Evolutionary conservation across 2,888 invertebrate genomes (phyloP).

Genomic region (Hofmannophila pseudospretella): DNA sequence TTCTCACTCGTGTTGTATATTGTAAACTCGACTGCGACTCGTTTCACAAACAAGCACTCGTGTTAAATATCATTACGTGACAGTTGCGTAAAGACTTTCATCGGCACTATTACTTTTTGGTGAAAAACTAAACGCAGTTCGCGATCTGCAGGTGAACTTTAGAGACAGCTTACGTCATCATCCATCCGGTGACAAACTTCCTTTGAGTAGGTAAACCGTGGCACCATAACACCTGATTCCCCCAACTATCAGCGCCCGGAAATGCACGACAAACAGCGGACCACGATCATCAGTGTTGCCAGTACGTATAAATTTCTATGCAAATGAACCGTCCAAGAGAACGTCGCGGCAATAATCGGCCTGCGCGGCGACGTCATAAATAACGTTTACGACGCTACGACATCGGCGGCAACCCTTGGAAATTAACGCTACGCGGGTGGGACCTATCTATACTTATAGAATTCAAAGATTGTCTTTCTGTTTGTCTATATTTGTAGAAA

Average conservation of each 20-base stretch:
- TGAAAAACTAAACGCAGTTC: no score
- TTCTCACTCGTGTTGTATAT: no score
- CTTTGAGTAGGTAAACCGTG: no score
- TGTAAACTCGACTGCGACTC: no score
- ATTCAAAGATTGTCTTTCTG: background rate
- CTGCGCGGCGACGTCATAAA: constrained; percentile 54
- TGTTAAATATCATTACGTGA: no score
- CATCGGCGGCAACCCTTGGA: constrained; percentile 40
- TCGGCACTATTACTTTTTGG: no score
- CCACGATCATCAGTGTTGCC: constrained; percentile 2
- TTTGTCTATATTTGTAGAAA: no score
- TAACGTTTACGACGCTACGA: constrained; percentile 61
- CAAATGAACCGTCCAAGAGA: constrained; percentile 58
- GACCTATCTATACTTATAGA: background rate
- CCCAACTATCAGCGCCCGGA: constrained; percentile 25
- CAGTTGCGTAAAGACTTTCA: no score
- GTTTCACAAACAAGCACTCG: no score
- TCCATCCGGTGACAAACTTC: no score
- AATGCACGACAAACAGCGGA: constrained; percentile 21
- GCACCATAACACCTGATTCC: constrained; percentile 10
- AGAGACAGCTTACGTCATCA: no score
- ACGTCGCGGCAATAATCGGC: constrained; percentile 58
- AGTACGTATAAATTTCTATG: constrained; percentile 61
- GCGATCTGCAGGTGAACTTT: no score
- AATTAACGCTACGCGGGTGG: constrained; percentile 60